A percentile compares a stretch with the other conserved stretches of the same genome.
These are phyloP conservation scores for Salminus brasiliensis DNA, from an alignment of 2,113 vertebrate species.

Conservation along the genomic window DNA sequence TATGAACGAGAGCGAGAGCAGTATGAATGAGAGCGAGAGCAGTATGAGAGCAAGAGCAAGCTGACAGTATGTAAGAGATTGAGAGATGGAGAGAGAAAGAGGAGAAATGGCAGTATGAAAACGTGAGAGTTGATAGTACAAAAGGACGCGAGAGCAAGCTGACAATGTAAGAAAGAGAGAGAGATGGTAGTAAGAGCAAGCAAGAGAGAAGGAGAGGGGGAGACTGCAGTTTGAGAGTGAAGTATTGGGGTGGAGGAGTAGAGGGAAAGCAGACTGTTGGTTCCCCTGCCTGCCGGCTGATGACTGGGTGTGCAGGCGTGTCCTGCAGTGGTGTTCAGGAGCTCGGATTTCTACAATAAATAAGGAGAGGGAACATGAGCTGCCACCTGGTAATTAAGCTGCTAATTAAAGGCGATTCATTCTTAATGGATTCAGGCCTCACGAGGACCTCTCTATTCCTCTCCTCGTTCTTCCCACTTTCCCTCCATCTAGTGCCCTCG, in stretches of 20 bases:
- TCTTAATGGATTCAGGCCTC: slow-evolving; percentile 73
- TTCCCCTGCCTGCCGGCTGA: slow-evolving; percentile 17
- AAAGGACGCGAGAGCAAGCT: too few relatives aligned
- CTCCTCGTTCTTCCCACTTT: slow-evolving; percentile 12
- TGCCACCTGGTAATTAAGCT: slow-evolving; percentile 73
- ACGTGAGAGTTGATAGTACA: too few relatives aligned
- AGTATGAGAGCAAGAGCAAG: too few relatives aligned
- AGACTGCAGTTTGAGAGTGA: too few relatives aligned
- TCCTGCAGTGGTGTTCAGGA: slow-evolving; percentile 16
- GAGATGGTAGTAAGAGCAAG: too few relatives aligned
- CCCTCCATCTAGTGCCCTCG: slow-evolving; percentile 41
- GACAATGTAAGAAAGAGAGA: too few relatives aligned
- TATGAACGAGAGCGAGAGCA: too few relatives aligned
- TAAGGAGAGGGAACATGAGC: slow-evolving; percentile 52
- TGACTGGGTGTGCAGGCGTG: neutral
- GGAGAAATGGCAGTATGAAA: too few relatives aligned
- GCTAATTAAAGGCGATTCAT: slow-evolving; percentile 75
- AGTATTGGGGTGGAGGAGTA: neutral
- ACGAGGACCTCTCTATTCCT: slow-evolving; percentile 56
- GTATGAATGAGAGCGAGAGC: too few relatives aligned
- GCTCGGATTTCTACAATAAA: slow-evolving; percentile 66
- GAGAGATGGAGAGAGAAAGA: too few relatives aligned
- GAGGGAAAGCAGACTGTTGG: slow-evolving; percentile 7
- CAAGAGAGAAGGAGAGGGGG: neutral
- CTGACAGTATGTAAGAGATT: too few relatives aligned